Percentiles rank a stretch among this genome's conserved stretches.
Evolutionary conservation across 2,888 invertebrate genomes (phyloP).

Genomic region (Pseudanteris insignis): DNA sequence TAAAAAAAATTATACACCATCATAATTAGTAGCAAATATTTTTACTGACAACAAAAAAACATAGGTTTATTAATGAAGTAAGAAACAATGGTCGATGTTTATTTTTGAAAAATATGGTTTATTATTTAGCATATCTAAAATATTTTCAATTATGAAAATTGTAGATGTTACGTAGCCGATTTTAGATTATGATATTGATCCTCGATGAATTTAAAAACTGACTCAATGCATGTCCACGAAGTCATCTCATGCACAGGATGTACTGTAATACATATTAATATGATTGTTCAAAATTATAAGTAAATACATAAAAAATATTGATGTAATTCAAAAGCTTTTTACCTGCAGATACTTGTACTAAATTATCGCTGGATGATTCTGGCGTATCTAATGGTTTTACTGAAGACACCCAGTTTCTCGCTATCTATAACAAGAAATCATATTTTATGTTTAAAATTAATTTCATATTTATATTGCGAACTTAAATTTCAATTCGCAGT

Average conservation of each 20-base stretch:
- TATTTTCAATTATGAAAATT: neutral
- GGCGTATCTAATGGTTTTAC: constrained; percentile 69
- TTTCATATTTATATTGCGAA: no score
- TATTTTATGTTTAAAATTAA: neutral
- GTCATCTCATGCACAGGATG: constrained; percentile 77
- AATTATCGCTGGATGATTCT: constrained; percentile 66
- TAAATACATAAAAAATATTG: neutral
- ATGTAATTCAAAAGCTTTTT: constrained; percentile 19
- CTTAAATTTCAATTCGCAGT: neutral
- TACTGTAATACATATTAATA: constrained; percentile 58
- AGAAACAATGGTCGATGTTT: no score
- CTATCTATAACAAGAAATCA: constrained; percentile 62
- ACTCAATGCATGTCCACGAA: constrained; percentile 73
- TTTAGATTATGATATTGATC: constrained; percentile 46
- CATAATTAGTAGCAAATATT: no score
- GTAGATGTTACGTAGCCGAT: no score
- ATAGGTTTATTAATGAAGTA: no score
- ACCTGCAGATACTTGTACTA: constrained; percentile 74
- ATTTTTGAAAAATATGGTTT: no score
- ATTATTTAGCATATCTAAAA: no score
- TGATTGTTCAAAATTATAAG: neutral
- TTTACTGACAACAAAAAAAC: no score
- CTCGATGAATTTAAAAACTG: constrained; percentile 74
- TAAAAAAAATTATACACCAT: no score
- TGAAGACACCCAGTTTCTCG: constrained; percentile 74